Conservation (phyloP, 2,888 invertebrate species). For the Scaeva pyrastri region DNA sequence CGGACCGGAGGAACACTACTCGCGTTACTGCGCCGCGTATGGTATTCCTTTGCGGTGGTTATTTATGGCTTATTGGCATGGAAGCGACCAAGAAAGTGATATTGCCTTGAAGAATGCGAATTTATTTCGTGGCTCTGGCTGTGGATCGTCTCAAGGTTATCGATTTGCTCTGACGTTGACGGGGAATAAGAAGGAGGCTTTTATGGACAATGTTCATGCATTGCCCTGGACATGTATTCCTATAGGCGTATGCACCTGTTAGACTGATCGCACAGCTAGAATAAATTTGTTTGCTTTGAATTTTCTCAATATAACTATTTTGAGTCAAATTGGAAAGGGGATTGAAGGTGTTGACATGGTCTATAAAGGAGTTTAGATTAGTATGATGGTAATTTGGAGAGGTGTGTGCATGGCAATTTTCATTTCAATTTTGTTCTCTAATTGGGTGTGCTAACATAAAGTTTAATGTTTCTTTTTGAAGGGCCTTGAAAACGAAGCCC, state of each 20-base stretch:
- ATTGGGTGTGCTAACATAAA: neutral
- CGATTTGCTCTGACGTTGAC: slow-evolving; percentile 53
- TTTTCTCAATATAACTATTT: slow-evolving; percentile 16
- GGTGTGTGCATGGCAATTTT: neutral
- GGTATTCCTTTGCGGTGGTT: slow-evolving; percentile 55
- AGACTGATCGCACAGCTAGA: slow-evolving; percentile 25
- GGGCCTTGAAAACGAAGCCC: neutral
- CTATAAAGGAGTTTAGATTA: neutral
- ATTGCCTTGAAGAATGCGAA: slow-evolving; percentile 70
- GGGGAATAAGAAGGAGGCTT: neutral
- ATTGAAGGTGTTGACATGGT: slow-evolving; percentile 31
- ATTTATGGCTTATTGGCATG: slow-evolving; percentile 66
- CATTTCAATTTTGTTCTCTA: neutral
- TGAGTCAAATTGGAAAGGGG: slow-evolving; percentile 24
- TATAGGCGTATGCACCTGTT: slow-evolving; percentile 62
- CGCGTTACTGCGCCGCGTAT: neutral
- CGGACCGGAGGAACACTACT: slow-evolving; percentile 47
- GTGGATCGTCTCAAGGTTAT: slow-evolving; percentile 72
- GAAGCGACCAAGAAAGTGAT: slow-evolving; percentile 47
- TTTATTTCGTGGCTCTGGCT: slow-evolving; percentile 73
- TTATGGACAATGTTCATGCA: neutral
- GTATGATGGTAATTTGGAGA: slow-evolving; percentile 9
- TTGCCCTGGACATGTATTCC: slow-evolving; percentile 8
- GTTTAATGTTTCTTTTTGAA: neutral
- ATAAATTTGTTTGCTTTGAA: neutral